Base-by-base conservation (phyloP, 2,888 invertebrate species). In the Aporophyla nigra region DNA sequence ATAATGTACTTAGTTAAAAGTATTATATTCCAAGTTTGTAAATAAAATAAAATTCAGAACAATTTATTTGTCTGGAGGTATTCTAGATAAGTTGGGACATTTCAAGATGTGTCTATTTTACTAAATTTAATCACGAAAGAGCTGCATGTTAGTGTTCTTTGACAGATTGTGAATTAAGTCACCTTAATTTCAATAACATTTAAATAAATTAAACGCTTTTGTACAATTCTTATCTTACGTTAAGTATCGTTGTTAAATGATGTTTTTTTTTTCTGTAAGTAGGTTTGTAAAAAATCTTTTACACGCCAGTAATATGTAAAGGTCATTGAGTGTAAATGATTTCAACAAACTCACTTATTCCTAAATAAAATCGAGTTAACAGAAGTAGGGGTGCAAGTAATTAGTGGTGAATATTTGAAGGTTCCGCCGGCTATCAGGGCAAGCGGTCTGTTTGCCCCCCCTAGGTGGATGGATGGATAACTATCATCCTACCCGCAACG, bases 321-420 rank as follows among this genome's bases (percentile, higher is more conserved):
- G 2, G 7, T 58, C 16, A 0, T 7, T 58, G 58, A 58, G 1
- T 19, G 33, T 59, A 33, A 59, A 61, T 21, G 33, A 59, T 27
- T 27, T 59, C 3, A 61, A 61, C 19, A 33, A 33, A 59, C 46
- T n/a, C 40, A 69, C n/a, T 51, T 0, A 14, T 33, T 24, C 14
- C 33, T 2, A 75, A 54, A 62, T 49, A 0, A 21, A 51, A 59
- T 67, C 5, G 80, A 80, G 76, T 73, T 58, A 27, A 21, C 59
- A 27, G 0, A 24, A 19, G 82, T 86, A 77, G 59, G 33, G 59
- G 43, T 46, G 12, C 21, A 66, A 78, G 80, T 89, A 88, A 89
- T 90, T 86, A 87, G 80, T 73, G 78, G 75, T 90, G 80, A 89
- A 88, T 89, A 90, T 87, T 90, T 86, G 76, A 89, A 86, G 76